Base-by-base conservation (phyloP, 2,888 invertebrate species). In the Deilephila elpenor region DNA sequence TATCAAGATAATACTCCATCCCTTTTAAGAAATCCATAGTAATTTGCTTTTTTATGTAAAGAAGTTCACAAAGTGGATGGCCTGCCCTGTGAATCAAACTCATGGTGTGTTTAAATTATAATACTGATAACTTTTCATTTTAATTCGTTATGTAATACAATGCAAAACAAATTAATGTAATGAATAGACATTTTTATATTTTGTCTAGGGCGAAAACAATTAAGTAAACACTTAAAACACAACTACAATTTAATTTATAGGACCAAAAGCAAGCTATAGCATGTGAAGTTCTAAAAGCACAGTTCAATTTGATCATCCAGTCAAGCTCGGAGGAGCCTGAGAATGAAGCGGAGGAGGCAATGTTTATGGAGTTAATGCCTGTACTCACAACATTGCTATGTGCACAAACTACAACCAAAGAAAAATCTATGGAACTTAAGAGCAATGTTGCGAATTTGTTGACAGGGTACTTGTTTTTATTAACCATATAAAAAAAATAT, bases 361-460 rank as follows among this genome's bases (percentile, higher is more conserved):
- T 96, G 87, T 97, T 96, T 84, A 92, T 96, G 82, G 96, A 97
- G 78, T 89, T 99, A 74, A 97, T 97, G 76, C 95, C 96, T 11
- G 96, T 97, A 74, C 92, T 98, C 62, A 96, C 97, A 59, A 95
- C 96, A 75, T 91, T 98, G 73, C 91, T 99, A 4, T 89, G 97
- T 75, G 95, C 95, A 76, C 93, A 95, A 71, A 93, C 96, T 1
- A 89, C 93, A 37, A 94, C 92, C 74, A 92, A 95, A 37, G 96
- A 95, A 1, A 97, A 96, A 83, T 91, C 96, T 72, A 95, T 96
- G 84, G 96, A 96, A 77, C 91, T 98, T 53, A 95, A 96, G 79
- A 97, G 97, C 82, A 97, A 99, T 91, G 96, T 97, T 76, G 96
- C 98, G 11, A 98, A 99, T 92, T 93, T 99, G 80, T 92, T 99